A percentile compares a stretch with the other conserved stretches of the same genome.
phyloP scores from a whole-genome alignment of 2,113 vertebrate genomes.

The Amazona vittata region DNA sequence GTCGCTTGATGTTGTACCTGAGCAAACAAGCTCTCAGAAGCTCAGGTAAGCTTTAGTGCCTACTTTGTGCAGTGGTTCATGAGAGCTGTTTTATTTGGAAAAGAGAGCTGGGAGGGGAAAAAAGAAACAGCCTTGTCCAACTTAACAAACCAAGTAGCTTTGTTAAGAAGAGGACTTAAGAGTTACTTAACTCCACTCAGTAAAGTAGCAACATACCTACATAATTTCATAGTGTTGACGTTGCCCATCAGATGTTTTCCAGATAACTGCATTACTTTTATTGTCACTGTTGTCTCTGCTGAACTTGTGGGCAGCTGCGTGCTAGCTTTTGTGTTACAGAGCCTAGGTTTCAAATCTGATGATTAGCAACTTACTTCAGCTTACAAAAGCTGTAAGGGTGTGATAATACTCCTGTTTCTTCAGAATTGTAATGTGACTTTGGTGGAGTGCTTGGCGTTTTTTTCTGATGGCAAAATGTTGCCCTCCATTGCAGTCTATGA shows the following conservation, averaged over 20 bases:
- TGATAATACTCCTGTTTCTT: background rate
- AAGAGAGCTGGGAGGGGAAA: background rate
- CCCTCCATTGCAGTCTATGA: background rate
- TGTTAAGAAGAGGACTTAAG: background rate
- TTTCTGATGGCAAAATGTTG: background rate
- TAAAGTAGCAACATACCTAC: background rate
- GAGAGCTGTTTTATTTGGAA: background rate
- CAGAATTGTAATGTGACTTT: background rate
- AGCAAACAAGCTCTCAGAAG: background rate
- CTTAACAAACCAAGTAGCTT: background rate
- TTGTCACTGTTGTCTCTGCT: background rate
- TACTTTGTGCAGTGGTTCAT: background rate
- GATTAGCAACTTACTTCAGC: background rate
- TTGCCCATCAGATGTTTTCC: background rate
- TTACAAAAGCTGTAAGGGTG: background rate
- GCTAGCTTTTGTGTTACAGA: background rate
- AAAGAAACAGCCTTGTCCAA: background rate
- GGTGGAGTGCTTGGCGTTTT: background rate
- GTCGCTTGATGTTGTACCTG: background rate
- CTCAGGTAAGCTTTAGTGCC: background rate
- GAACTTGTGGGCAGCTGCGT: background rate
- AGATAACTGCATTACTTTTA: background rate
- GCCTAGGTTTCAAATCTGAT: background rate
- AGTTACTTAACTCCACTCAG: background rate
- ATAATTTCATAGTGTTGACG: background rate